phyloP scores from a whole-genome alignment of 2,888 invertebrate species.

The Drosophila atroscutellata region DNA sequence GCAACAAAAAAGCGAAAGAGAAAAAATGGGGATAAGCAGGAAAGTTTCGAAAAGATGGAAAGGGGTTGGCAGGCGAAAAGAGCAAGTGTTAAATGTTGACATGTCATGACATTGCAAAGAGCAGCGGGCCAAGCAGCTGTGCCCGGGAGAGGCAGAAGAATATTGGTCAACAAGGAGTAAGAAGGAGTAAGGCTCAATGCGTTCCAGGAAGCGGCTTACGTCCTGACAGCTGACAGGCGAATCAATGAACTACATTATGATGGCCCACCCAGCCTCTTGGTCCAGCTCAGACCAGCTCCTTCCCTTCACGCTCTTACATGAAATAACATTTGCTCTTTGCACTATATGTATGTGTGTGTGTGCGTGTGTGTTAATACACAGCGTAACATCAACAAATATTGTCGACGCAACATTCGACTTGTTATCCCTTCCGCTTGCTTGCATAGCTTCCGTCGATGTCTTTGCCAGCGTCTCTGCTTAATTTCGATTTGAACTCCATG shows the following conservation, averaged over 20 bases:
- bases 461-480: constrained; percentile 53
- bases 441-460: constrained; percentile 45
- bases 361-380: constrained; percentile 53
- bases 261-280: constrained; percentile 46
- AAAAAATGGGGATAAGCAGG: constrained; percentile 27
- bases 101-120: constrained; percentile 78
- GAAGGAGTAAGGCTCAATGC: constrained; percentile 34
- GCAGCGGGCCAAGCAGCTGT: constrained; percentile 51
- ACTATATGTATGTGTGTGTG: constrained; percentile 8
- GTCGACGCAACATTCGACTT: constrained; percentile 77
- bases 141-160: constrained; percentile 25
- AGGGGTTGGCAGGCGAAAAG: constrained; percentile 55
- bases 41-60: constrained; percentile 42
- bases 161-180: constrained; percentile 59
- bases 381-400: constrained; percentile 73
- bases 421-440: constrained; percentile 78
- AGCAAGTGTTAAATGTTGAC: constrained; percentile 80
- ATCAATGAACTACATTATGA: constrained; percentile 78
- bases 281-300: constrained; percentile 15
- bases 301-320: constrained; percentile 19
- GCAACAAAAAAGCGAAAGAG: constrained; percentile 24
- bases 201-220: constrained; percentile 71
- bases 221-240: constrained; percentile 77
- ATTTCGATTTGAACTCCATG: constrained; percentile 76
- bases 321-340: constrained; percentile 60